Conservation (phyloP, 2,888 invertebrate species). For the Erebia ligea region DNA sequence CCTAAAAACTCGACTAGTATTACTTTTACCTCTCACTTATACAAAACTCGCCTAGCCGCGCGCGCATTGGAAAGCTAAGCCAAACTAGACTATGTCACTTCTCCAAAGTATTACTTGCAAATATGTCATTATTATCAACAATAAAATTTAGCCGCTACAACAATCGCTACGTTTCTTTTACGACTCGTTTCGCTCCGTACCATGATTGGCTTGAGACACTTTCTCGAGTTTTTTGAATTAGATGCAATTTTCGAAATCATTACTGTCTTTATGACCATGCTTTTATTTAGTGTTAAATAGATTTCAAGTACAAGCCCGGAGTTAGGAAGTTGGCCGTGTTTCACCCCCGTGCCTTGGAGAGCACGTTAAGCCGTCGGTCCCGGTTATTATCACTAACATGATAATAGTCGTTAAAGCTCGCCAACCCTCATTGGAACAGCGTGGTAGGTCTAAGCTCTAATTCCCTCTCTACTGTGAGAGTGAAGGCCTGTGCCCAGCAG, state of each 20-base stretch:
- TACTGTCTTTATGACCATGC: neutral
- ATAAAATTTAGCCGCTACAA: slow-evolving; percentile 26
- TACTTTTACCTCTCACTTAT: neutral
- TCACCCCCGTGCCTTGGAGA: no score
- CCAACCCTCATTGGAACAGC: no score
- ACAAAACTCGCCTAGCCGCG: neutral
- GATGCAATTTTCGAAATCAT: slow-evolving; percentile 5
- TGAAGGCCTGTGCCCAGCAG: no score
- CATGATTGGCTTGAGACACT: slow-evolving; percentile 4
- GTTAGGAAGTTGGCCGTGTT: no score
- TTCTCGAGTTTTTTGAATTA: slow-evolving; percentile 12
- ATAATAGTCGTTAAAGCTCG: no score
- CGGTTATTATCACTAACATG: no score
- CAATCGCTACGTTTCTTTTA: slow-evolving; percentile 16
- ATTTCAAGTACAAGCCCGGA: no score
- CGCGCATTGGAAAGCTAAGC: slow-evolving; percentile 22
- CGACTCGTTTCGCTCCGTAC: neutral
- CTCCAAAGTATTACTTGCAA: slow-evolving; percentile 27
- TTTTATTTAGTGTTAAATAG: neutral
- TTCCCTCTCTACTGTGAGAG: no score
- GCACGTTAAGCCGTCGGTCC: no score
- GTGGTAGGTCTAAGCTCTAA: no score
- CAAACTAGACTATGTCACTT: slow-evolving; percentile 21
- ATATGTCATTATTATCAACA: slow-evolving; percentile 22
- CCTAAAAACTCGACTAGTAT: neutral